Evolutionary conservation across 2,113 vertebrate species (phyloP).

Genomic region (Protobothrops mucrosquamatus): DNA sequence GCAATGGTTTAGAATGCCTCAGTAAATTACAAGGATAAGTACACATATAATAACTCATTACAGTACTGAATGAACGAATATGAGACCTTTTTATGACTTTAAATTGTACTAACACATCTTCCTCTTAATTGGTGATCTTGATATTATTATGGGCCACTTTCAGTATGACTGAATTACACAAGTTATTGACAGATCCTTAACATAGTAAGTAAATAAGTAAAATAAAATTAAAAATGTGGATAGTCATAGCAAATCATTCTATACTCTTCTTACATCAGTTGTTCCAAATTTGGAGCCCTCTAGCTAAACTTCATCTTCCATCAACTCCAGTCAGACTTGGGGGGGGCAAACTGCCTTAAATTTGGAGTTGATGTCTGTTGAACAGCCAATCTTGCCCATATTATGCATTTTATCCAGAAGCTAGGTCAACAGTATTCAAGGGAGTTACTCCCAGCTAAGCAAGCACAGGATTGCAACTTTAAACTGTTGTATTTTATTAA

Average conservation of each 20-base stretch:
- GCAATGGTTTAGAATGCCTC: neutral
- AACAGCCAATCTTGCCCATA: neutral
- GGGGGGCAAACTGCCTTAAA: neutral
- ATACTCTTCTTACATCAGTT: neutral
- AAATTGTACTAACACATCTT: neutral
- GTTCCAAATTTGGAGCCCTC: neutral
- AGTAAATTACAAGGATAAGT: neutral
- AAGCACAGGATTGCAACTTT: neutral
- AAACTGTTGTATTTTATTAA: slow-evolving; percentile 51
- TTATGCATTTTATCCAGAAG: neutral
- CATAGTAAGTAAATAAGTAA: neutral
- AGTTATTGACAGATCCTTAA: neutral
- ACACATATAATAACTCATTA: neutral
- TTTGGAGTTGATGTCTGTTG: neutral
- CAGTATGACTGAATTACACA: neutral
- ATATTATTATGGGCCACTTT: neutral
- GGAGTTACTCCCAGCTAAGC: neutral
- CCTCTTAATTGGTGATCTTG: neutral
- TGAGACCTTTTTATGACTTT: neutral
- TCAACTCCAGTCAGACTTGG: neutral
- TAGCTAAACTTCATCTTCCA: neutral
- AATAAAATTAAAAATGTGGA: neutral
- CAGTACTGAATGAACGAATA: neutral
- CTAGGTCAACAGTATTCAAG: neutral
- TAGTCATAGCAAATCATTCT: neutral